A percentile compares a stretch with the other conserved stretches of the same genome.
Conservation (phyloP, 2,797 vertebrate genomes). For the Adrianichthys oophorus region DNA sequence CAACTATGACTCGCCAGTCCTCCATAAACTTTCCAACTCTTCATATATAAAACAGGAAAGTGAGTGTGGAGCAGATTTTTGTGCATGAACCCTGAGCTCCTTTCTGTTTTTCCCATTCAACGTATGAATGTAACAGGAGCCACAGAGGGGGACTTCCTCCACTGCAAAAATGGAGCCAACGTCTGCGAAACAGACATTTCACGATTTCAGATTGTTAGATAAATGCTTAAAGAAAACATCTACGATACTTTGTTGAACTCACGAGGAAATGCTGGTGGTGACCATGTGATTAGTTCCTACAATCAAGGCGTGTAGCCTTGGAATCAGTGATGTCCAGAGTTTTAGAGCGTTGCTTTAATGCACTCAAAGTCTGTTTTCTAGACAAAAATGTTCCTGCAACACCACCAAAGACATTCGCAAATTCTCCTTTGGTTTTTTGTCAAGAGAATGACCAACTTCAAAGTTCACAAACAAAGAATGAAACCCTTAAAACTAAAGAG, state of each 20-base stretch:
- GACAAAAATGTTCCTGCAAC: neutral
- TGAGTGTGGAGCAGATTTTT: slow-evolving; percentile 25
- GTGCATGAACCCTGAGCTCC: slow-evolving; percentile 25
- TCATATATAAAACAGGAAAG: slow-evolving; percentile 24
- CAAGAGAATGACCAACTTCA: too few species aligned
- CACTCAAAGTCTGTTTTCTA: neutral
- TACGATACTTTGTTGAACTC: slow-evolving; percentile 11
- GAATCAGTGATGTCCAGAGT: slow-evolving; percentile 30
- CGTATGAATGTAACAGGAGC: slow-evolving; percentile 17
- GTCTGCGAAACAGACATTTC: slow-evolving; percentile 5
- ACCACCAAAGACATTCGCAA: too few species aligned
- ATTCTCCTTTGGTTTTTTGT: too few species aligned
- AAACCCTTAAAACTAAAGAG: too few species aligned
- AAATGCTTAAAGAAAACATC: slow-evolving; percentile 20
- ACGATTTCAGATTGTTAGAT: slow-evolving; percentile 10
- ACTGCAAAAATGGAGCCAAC: neutral
- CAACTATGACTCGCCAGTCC: slow-evolving; percentile 50
- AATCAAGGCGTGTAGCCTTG: slow-evolving; percentile 25
- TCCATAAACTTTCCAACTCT: slow-evolving; percentile 34
- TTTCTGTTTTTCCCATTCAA: slow-evolving; percentile 17
- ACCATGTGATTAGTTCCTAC: slow-evolving; percentile 37
- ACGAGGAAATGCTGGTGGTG: slow-evolving; percentile 16
- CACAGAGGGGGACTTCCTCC: slow-evolving; percentile 14
- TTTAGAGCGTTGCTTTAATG: slow-evolving; percentile 39
- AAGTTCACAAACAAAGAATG: too few species aligned